A percentile compares a stretch with the other conserved stretches of the same genome.
Conservation (phyloP, 2,113 vertebrate species). For the Hystrix cristata region DNA sequence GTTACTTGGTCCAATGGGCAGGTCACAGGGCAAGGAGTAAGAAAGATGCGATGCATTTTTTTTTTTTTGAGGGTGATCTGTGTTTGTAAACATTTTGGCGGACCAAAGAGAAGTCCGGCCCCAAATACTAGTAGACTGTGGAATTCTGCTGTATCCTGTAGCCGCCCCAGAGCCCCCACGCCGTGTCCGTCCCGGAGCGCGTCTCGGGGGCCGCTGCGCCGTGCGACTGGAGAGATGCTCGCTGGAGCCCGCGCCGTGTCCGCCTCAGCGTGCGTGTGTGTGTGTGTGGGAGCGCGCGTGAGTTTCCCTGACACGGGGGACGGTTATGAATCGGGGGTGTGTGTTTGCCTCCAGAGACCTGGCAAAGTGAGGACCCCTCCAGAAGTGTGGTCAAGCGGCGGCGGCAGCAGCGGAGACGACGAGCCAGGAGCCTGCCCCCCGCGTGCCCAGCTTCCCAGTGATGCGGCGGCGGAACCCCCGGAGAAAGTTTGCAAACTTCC, state of each 20-base stretch:
- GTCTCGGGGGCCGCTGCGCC: conserved; percentile 74
- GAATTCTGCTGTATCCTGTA: conserved; percentile 67
- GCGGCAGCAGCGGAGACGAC: conserved; percentile 69
- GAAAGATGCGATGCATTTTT: conserved; percentile 65
- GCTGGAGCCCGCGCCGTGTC: conserved; percentile 71
- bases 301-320: conserved; percentile 74
- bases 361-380: conserved; percentile 79
- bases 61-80: conserved; percentile 68
- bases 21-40: conserved; percentile 73
- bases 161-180: conserved; percentile 61
- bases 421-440: conserved; percentile 66
- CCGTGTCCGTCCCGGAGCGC: conserved; percentile 72
- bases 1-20: conserved; percentile 74
- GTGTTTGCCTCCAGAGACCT: conserved; percentile 83
- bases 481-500: conserved; percentile 85
- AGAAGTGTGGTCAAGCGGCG: conserved; percentile 77
- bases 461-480: conserved; percentile 74
- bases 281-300: conserved; percentile 78
- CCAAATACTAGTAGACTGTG: conserved; percentile 63
- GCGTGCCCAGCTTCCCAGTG: conserved; percentile 74
- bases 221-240: conserved; percentile 77
- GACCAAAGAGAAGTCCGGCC: conserved; percentile 68
- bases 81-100: conserved; percentile 81
- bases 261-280: conserved; percentile 71
- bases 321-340: conserved; percentile 84